Conservation (phyloP, 2,797 vertebrate species). For the Galaxias olidus region DNA sequence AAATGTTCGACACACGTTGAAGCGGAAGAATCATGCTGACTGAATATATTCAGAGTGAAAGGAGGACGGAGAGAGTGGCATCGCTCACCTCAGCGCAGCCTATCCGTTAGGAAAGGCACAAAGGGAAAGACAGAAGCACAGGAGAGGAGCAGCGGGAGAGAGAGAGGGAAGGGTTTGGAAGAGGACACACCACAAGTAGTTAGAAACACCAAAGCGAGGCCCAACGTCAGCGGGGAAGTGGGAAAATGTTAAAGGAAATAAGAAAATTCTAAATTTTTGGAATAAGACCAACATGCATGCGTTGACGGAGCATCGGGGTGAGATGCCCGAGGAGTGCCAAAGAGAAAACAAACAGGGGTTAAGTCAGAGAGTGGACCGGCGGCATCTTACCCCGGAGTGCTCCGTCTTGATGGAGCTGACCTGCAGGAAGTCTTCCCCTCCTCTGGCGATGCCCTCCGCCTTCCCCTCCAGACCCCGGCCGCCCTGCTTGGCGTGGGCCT, state of each 20-base stretch:
- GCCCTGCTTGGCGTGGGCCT: slow-evolving; percentile 77
- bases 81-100: slow-evolving; percentile 94
- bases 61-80: slow-evolving; percentile 21
- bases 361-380: neutral
- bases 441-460: slow-evolving; percentile 78
- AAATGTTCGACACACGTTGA: neutral
- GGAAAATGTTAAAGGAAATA: neutral
- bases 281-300: neutral
- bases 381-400: slow-evolving; percentile 84
- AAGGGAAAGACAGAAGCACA: slow-evolving; percentile 80
- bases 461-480: slow-evolving; percentile 73
- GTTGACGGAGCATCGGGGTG: too few species aligned
- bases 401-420: slow-evolving; percentile 93
- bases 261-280: neutral
- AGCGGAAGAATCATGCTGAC: neutral
- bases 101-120: slow-evolving; percentile 90
- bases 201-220: slow-evolving; percentile 12
- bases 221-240: neutral
- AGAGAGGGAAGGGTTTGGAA: slow-evolving; percentile 74
- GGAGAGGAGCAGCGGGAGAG: slow-evolving; percentile 62
- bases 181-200: slow-evolving; percentile 38
- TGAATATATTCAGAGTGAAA: neutral
- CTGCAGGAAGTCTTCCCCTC: slow-evolving; percentile 84
- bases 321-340: too few species aligned
- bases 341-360: neutral